A percentile compares a stretch with the other conserved stretches of the same genome.
Conservation (phyloP, 2,888 invertebrate genomes). For the Tetragonula carbonaria region DNA sequence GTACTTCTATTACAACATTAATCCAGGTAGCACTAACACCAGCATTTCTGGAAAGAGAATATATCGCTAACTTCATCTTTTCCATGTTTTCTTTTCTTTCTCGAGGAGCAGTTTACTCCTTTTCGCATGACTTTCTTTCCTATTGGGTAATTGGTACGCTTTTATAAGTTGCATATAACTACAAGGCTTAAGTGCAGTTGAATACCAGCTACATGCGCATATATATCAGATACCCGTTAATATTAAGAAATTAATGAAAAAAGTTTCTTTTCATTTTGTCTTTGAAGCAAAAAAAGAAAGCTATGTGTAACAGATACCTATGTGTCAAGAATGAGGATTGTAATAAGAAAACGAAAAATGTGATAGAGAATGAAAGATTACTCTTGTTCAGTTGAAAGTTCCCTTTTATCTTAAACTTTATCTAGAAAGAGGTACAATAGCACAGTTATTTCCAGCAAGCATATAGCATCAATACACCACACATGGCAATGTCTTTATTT, state of each 20-base stretch:
- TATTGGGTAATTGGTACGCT: slow-evolving; percentile 60
- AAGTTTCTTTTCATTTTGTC: slow-evolving; percentile 1
- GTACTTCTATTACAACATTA: slow-evolving; percentile 99
- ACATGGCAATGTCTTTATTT: slow-evolving; percentile 60
- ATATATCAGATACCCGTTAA: slow-evolving; percentile 81
- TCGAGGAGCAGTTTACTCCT: slow-evolving; percentile 16
- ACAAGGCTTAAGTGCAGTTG: slow-evolving; percentile 22
- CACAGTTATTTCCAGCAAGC: slow-evolving; percentile 59
- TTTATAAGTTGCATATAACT: slow-evolving; percentile 39
- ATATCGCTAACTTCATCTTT: slow-evolving; percentile 35
- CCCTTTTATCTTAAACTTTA: background rate
- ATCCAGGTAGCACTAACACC: slow-evolving; percentile 91
- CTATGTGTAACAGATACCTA: background rate
- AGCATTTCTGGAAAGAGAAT: slow-evolving; percentile 58
- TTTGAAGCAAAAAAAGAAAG: background rate
- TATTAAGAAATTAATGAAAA: slow-evolving; percentile 25
- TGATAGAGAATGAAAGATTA: background rate
- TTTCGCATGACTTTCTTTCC: slow-evolving; percentile 50
- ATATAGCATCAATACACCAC: slow-evolving; percentile 59
- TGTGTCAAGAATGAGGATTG: slow-evolving; percentile 3
- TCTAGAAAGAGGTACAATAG: slow-evolving; percentile 6
- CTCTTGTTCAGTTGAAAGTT: slow-evolving; percentile 10
- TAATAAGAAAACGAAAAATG: background rate
- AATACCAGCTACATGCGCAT: slow-evolving; percentile 33
- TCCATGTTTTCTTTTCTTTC: slow-evolving; percentile 22